These are phyloP conservation scores for Coregonus suidteri DNA, from an alignment of 2,797 vertebrate genomes.

Conservation along the genomic window DNA sequence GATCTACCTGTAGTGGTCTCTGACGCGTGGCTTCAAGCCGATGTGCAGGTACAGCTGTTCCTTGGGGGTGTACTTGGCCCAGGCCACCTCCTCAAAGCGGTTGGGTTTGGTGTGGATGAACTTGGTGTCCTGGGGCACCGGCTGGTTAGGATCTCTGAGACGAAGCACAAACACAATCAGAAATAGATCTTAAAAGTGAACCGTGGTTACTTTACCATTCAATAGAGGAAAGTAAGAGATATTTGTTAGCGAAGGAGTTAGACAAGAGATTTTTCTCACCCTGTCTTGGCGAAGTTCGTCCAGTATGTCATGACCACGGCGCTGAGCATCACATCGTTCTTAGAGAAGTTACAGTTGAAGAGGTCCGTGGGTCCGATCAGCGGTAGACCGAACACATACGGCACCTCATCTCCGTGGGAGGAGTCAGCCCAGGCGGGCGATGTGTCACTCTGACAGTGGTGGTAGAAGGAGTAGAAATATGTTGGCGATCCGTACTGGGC, in stretches of 20 bases:
- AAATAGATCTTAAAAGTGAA: not conserved
- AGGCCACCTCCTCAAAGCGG: conserved; percentile 97
- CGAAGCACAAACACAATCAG: not conserved
- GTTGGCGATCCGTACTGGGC: conserved; percentile 98
- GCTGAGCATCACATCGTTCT: conserved; percentile 97
- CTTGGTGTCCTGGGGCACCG: conserved; percentile 97
- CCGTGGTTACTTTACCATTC: not conserved
- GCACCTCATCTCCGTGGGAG: conserved; percentile 96
- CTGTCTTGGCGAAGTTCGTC: conserved; percentile 99
- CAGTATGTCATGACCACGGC: conserved; percentile 98
- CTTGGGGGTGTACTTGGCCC: conserved; percentile 97
- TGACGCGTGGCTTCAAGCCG: conserved; percentile 90
- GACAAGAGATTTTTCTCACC: conserved; percentile 74
- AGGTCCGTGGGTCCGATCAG: conserved; percentile 93
- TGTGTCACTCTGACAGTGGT: conserved; percentile 95
- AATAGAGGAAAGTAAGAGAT: not conserved
- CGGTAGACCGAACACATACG: conserved; percentile 90
- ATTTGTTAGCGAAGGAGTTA: not conserved
- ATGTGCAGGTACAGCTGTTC: conserved; percentile 97
- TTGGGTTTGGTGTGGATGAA: conserved; percentile 99
- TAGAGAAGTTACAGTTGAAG: conserved; percentile 98
- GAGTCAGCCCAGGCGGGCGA: conserved; percentile 95
- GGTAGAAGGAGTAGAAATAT: conserved; percentile 98
- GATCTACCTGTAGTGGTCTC: conserved; percentile 84
- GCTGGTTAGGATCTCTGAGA: conserved; percentile 91